Percentiles rank a stretch among this genome's conserved stretches.
phyloP scores from a whole-genome alignment of 2,888 invertebrate genomes.

The Thymelicus acteon region DNA sequence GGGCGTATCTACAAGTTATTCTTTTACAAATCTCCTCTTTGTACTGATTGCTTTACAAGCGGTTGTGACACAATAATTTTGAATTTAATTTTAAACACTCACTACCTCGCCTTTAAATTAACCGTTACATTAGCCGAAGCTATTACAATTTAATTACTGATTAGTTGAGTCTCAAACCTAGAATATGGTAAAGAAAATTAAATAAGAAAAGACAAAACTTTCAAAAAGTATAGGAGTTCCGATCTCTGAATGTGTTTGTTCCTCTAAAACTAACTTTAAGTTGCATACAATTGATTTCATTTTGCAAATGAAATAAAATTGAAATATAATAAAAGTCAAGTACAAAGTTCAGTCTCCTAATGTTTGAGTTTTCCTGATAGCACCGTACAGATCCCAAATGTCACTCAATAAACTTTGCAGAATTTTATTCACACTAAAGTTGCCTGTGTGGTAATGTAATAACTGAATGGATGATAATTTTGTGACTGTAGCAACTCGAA shows the following conservation, averaged over 20 bases:
- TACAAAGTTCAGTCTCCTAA: too few species aligned
- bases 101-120: constrained; percentile 16
- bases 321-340: too few species aligned
- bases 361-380: too few species aligned
- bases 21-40: neutral
- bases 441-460: too few species aligned
- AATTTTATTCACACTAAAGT: too few species aligned
- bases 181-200: neutral
- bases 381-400: too few species aligned
- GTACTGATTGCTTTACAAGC: constrained; percentile 4
- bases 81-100: constrained; percentile 11
- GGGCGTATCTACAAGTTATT: neutral
- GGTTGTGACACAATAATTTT: constrained; percentile 11
- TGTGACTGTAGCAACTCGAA: too few species aligned
- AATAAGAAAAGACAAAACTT: neutral
- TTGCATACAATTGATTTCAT: too few species aligned
- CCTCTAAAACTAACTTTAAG: too few species aligned
- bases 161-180: neutral
- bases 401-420: too few species aligned
- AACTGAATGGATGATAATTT: too few species aligned
- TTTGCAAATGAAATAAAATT: too few species aligned
- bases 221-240: neutral
- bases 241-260: neutral
- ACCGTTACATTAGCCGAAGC: neutral
- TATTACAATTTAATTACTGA: neutral